Evolutionary conservation across 2,797 vertebrate genomes (phyloP), one percentile per base, ranked within the genome.

Genomic region (Euthynnus affinis): DNA sequence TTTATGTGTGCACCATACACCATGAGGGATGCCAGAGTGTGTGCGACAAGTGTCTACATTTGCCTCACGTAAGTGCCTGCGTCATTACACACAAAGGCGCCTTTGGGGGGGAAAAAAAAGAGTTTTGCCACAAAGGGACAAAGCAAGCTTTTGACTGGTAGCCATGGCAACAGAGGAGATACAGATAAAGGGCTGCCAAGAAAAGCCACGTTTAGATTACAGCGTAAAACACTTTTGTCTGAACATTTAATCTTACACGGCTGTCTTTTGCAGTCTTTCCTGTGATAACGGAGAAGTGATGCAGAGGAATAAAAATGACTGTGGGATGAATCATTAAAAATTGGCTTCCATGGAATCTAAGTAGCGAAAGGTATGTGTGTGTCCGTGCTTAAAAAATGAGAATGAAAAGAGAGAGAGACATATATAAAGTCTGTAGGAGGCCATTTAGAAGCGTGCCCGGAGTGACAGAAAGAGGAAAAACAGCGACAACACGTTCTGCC

Each of bases 121-220:
- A 79, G 81, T 92, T 89, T 86, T 83, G 88, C 81, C 76, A 92
- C 90, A 92, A 91, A 88, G 85, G 92, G 82, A 92, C 92, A 93
- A 93, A 86, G 92, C 78, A 89, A 83, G 92, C 93, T 92, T 95
- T 94, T 94, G 82, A 93, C 80, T 65, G 67, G 93, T 94, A 80
- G 84, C 88, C 91, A 94, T 95, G 87, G 93, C 85, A 96, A 95
- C 94, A 88, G 82, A 81, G 75, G 51, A 84, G 82, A 86, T 86
- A 75, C 84, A 86, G 93, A 95, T 93, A 93, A 92, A 91, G 78
- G 77, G 71, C 86, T 85, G 88, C 88, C 91, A 91, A 94, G 87
- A 87, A 92, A 91, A 91, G 82, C 71, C 62, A 63, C 58, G 79
- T 90, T 90, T 74, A 89, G 88, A 94, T 93, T 89, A 93, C 62